Evolutionary conservation across 2,888 invertebrate species (phyloP).

Genomic region (Dione juno): DNA sequence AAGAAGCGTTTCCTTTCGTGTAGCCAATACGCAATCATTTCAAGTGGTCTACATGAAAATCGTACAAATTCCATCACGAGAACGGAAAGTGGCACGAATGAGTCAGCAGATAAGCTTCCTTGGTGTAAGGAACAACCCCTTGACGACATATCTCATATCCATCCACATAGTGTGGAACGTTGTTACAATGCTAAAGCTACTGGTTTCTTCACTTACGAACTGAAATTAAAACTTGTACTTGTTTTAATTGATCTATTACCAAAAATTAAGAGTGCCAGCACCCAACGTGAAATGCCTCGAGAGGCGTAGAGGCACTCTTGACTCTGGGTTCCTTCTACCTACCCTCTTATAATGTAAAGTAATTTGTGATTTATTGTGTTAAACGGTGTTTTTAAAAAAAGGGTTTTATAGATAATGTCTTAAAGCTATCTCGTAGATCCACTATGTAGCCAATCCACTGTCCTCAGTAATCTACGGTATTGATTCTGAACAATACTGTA

Average conservation of each 20-base stretch:
- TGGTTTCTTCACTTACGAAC: neutral
- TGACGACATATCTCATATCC: slow-evolving; percentile 18
- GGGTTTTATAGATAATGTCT: no score
- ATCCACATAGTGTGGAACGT: neutral
- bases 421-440: no score
- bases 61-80: slow-evolving; percentile 63
- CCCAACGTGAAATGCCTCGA: no score
- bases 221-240: neutral
- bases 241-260: neutral
- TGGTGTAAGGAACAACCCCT: slow-evolving; percentile 30
- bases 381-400: no score
- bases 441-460: no score
- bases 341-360: no score
- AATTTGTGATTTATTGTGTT: no score
- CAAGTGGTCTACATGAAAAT: slow-evolving; percentile 51
- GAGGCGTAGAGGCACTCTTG: no score
- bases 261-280: no score
- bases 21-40: slow-evolving; percentile 57
- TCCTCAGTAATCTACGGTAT: neutral
- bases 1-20: slow-evolving; percentile 45
- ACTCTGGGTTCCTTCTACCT: no score
- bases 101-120: slow-evolving; percentile 57
- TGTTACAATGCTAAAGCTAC: neutral
- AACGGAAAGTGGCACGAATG: slow-evolving; percentile 53
- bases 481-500: no score